Base-by-base conservation (phyloP, 2,113 vertebrate genomes). In the Plestiodon gilberti region DNA sequence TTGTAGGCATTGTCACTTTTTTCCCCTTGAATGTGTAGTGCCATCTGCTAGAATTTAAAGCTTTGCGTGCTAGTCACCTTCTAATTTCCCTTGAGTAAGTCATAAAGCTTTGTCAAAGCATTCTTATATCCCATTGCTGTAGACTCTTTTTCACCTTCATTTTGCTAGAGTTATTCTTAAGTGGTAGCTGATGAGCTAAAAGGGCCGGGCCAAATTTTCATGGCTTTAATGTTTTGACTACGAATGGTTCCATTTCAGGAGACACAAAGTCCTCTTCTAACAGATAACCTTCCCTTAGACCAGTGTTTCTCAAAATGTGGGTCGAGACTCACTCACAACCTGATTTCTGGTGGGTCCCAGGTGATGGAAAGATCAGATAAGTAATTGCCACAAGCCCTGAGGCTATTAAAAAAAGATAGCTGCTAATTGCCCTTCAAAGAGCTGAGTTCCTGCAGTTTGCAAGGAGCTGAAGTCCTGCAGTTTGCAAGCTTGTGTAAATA, bases 61-160 rank as follows among this genome's bases (percentile, higher is more conserved):
- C 61, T 78, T 76, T 25, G 0, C 0, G 52, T 85, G n/a, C 86
- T 86, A 78, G 78, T 78, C 64, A 0, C 38, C 23, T 78, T 89
- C 15, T 90, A 88, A 90, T 90, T 90, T 88, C 86, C 79, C 83
- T 38, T 28, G 86, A 78, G 89, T 28, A 57, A 69, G 35, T 64
- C 52, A n/a, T 74, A 79, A n/a, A 79, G 22, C 69, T 78, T 87
- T 91, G 84, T 43, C 6, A 7, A 75, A 61, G 14, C n/a, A 43
- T 0, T 0, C 33, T 84, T 88, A 4, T 59, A 4, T 59, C 85
- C 83, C 59, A 84, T 88, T 67, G 8, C 30, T 78, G 25, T 81
- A 85, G 30, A 75, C 77, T 90, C 85, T 85, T 18, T 89, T 94
- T 88, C 84, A 22, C 78, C 80, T 79, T 64, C 88, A 73, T 1